A percentile compares a stretch with the other conserved stretches of the same genome.
phyloP scores from a whole-genome alignment of 2,888 invertebrate genomes.

The Apotomis capreana region DNA sequence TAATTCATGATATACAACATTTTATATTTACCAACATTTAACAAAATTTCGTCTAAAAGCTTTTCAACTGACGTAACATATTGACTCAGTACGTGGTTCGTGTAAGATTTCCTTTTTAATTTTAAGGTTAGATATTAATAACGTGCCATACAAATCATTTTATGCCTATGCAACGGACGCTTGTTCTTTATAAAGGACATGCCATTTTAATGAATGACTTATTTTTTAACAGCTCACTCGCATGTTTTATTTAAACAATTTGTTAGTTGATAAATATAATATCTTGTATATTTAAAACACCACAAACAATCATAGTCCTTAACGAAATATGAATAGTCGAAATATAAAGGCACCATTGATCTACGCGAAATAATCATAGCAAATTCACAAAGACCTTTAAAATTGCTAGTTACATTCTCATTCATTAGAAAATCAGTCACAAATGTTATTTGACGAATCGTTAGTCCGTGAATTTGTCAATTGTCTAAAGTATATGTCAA shows the following conservation, averaged over 20 bases:
- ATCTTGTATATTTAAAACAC: constrained; percentile 13
- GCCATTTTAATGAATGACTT: neutral
- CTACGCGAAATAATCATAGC: constrained; percentile 23
- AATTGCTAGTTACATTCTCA: neutral
- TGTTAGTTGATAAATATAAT: constrained; percentile 19
- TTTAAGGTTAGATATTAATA: too few species aligned
- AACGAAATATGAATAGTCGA: constrained; percentile 35
- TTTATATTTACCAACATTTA: constrained; percentile 22
- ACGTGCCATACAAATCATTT: too few species aligned
- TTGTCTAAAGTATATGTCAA: neutral
- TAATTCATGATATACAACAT: constrained; percentile 20
- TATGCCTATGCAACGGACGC: neutral
- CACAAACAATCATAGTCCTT: constrained; percentile 31
- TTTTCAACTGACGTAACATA: too few species aligned
- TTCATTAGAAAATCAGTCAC: neutral
- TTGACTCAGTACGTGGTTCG: too few species aligned
- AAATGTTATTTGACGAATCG: neutral
- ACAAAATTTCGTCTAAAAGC: neutral
- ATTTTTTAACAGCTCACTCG: too few species aligned
- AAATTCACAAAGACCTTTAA: neutral
- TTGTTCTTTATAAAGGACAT: constrained; percentile 9
- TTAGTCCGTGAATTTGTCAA: neutral
- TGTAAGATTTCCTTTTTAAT: too few species aligned
- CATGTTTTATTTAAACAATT: neutral
- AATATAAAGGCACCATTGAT: constrained; percentile 31